These are phyloP conservation scores for Pipa parva DNA, from an alignment of 2,113 vertebrate species.

Conservation along the genomic window DNA sequence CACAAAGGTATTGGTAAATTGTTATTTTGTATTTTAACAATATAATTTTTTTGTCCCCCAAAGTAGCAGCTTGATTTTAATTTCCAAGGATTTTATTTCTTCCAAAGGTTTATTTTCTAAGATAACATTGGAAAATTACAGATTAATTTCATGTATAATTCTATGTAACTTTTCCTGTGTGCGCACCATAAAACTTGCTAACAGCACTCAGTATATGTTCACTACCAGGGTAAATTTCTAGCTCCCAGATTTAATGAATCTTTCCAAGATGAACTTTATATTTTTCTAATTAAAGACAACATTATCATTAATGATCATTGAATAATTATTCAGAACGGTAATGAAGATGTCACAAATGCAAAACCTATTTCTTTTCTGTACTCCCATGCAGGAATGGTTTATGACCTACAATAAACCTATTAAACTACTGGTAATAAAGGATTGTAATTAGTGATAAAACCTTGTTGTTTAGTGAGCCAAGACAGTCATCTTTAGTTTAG, in stretches of 20 bases:
- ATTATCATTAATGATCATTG: conserved; percentile 67
- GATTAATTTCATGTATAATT: too few species aligned
- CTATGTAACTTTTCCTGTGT: background rate
- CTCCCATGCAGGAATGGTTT: conserved; percentile 84
- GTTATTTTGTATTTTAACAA: too few species aligned
- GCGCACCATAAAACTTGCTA: background rate
- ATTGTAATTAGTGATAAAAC: conserved; percentile 90
- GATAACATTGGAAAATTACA: too few species aligned
- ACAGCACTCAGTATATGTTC: background rate
- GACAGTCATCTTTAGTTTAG: conserved; percentile 77
- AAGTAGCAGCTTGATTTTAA: too few species aligned
- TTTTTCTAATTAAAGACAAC: conserved; percentile 45
- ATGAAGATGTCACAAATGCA: conserved; percentile 84
- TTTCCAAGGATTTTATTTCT: too few species aligned
- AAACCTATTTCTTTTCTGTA: conserved; percentile 75
- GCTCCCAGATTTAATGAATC: conserved; percentile 3
- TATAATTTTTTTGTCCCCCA: too few species aligned
- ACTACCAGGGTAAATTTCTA: background rate
- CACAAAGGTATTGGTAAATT: too few species aligned
- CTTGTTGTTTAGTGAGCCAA: conserved; percentile 87
- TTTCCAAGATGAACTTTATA: conserved; percentile 14
- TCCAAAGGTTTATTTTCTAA: too few species aligned
- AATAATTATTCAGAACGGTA: conserved; percentile 80
- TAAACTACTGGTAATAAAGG: conserved; percentile 89
- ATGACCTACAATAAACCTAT: conserved; percentile 88